Evolutionary conservation across 2,113 vertebrate species (phyloP), one percentile per base, ranked within the genome.

Genomic region (Potamarius usumacintae): DNA sequence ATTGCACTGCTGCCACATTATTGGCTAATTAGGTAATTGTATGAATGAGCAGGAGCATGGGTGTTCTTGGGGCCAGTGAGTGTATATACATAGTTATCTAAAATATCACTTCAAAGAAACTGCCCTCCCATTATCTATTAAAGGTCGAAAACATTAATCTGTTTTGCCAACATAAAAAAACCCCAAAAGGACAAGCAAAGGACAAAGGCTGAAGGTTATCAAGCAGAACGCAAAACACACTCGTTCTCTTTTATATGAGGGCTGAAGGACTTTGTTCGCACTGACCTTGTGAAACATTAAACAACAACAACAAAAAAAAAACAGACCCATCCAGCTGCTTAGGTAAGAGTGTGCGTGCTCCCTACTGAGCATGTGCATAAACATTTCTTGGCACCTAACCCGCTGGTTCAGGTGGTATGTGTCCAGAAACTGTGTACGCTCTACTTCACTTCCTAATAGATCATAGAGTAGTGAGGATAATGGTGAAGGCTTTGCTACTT

Each of bases 311-410:
- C n/a, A 12, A 69, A 30, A 76, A 87, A 72, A 2, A 74, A 71
- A 15, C 20, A 9, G 12, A 42, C 0, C 7, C 52, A 15, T 55
- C 48, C 74, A 86, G 10, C 58, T 71, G 20, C 11, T 81, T 69
- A 53, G 52, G 79, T 84, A 69, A 86, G 8, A 34, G 20, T 55
- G 25, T 71, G 87, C 48, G 18, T 71, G 87, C 87, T 88, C 89
- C 71, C 86, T 86, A 76, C 88, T 88, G 69, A 67, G 50, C 65
- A 20, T 67, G 10, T 58, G 9, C 30, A 63, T 42, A 79, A 52
- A 12, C 20, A n/a, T 25, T 34, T 52, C 74, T 58, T 34, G 27
- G 42, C 57, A 83, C 7, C 58, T 77, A 27, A 86, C 87, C 67
- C 8, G 65, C 88, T 88, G 80, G 55, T 57, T 71, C 48, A 81